These are phyloP conservation scores for Papilio glaucus DNA, from an alignment of 1,140 invertebrate genomes.

Conservation along the genomic window DNA sequence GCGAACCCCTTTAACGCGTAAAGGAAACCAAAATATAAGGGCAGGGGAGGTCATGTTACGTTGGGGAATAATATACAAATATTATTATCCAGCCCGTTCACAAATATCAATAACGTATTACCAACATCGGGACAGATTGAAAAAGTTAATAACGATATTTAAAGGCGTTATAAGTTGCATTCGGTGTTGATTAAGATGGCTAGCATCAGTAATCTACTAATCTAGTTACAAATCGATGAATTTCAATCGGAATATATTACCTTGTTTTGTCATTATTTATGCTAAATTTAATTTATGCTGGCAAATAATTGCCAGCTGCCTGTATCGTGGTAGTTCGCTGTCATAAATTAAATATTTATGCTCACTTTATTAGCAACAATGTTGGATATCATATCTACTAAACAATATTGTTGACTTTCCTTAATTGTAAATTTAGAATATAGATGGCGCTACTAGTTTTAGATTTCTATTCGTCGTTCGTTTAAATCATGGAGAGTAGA, in stretches of 20 bases:
- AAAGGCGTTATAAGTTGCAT: conserved; percentile 62
- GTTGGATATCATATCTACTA: neutral
- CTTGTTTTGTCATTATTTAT: conserved; percentile 35
- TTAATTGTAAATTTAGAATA: conserved; percentile 4
- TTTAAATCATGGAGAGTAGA: too few species aligned
- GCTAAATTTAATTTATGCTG: conserved; percentile 32
- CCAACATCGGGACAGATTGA: conserved; percentile 74
- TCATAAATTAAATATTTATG: conserved; percentile 35
- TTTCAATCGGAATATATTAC: conserved; percentile 34
- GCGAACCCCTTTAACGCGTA: conserved; percentile 46
- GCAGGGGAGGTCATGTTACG: conserved; percentile 55
- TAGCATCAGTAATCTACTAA: conserved; percentile 31
- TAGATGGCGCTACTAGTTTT: conserved; percentile 31
- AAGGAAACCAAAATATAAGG: conserved; percentile 40
- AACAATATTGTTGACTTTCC: conserved; percentile 28
- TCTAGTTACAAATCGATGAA: conserved; percentile 37
- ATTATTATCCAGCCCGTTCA: conserved; percentile 82
- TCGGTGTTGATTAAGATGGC: conserved; percentile 50
- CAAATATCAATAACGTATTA: conserved; percentile 83
- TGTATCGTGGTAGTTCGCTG: conserved; percentile 11
- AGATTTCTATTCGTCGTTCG: neutral
- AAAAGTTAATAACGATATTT: conserved; percentile 78
- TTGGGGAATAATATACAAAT: conserved; percentile 74
- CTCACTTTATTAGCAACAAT: conserved; percentile 26
- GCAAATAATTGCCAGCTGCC: conserved; percentile 35